These are phyloP conservation scores for Strigamia crassipes DNA, from an alignment of 2,888 invertebrate genomes.

Conservation along the genomic window DNA sequence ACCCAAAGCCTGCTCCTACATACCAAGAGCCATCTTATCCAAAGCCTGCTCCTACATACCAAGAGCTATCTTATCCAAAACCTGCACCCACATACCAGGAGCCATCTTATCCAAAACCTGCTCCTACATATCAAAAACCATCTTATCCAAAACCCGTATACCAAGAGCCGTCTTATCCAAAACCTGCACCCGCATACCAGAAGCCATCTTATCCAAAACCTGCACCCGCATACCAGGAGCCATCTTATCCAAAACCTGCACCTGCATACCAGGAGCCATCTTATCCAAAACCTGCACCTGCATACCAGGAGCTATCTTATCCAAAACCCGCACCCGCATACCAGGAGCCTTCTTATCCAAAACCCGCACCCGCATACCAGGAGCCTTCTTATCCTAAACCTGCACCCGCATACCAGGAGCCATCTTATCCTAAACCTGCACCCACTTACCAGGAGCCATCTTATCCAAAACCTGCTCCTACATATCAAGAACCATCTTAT, in stretches of 20 bases:
- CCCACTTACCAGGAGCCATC: not conserved
- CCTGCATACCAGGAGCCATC: not conserved
- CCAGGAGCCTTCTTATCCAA: too few relatives aligned
- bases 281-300: not conserved
- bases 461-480: not conserved
- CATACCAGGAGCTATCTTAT: too few relatives aligned
- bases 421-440: not conserved
- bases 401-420: not conserved
- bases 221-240: not conserved
- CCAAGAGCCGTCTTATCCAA: not conserved
- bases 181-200: not conserved
- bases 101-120: not conserved
- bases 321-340: too few relatives aligned
- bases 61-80: too few relatives aligned
- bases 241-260: not conserved
- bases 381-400: too few relatives aligned
- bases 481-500: not conserved
- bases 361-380: too few relatives aligned
- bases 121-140: not conserved
- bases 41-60: not conserved
- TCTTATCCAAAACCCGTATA: not conserved
- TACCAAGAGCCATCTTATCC: not conserved
- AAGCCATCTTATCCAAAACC: too few relatives aligned
- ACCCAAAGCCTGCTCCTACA: not conserved
- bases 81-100: not conserved